A percentile compares a stretch with the other conserved stretches of the same genome.
phyloP scores from a whole-genome alignment of 2,113 vertebrate species.

The Indri indri region DNA sequence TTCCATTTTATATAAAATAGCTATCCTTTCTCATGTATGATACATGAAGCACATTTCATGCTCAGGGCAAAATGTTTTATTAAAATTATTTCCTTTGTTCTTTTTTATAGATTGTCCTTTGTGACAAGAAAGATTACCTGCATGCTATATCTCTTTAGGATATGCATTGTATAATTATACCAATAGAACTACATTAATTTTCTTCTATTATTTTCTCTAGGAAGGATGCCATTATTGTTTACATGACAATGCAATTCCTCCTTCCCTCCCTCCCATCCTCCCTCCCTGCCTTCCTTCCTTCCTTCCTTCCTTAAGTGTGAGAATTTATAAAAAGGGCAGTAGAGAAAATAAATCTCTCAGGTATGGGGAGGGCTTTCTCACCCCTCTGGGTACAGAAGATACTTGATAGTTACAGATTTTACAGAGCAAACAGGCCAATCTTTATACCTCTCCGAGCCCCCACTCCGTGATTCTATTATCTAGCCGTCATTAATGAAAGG shows the following conservation, averaged over 20 bases:
- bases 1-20: constrained; percentile 73
- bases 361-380: neutral
- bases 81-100: constrained; percentile 83
- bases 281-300: neutral
- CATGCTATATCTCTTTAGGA: constrained; percentile 69
- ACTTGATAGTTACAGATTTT: neutral
- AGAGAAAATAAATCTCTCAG: neutral
- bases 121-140: constrained; percentile 71
- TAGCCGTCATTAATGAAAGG: neutral
- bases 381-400: neutral
- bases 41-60: constrained; percentile 76
- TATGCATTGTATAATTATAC: constrained; percentile 77
- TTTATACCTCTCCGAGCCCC: neutral
- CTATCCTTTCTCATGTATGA: constrained; percentile 76
- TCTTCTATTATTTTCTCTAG: constrained; percentile 48
- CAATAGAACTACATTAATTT: constrained; percentile 75
- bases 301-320: neutral
- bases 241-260: neutral
- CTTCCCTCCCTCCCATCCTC: neutral
- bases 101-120: constrained; percentile 73
- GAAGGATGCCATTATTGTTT: constrained; percentile 14
- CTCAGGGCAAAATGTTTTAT: constrained; percentile 82
- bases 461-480: neutral
- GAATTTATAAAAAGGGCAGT: neutral
- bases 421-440: neutral